A percentile compares a stretch with the other conserved stretches of the same genome.
These are phyloP conservation scores for Mormyrus iriodes DNA, from an alignment of 2,113 vertebrate species.

Conservation along the genomic window DNA sequence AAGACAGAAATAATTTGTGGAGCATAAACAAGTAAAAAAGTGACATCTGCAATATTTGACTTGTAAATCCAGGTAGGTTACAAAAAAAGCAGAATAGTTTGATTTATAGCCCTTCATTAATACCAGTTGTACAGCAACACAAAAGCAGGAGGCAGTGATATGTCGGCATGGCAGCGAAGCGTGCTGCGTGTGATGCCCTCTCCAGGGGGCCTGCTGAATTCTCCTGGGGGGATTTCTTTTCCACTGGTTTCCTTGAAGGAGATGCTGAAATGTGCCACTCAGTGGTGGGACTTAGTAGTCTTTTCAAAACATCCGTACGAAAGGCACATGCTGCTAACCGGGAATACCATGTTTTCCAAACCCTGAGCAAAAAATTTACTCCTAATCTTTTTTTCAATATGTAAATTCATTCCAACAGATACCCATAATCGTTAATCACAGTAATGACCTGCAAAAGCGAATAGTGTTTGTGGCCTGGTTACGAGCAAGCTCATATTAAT, in stretches of 20 bases:
- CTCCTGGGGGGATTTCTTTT: background rate
- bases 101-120: conserved; percentile 25
- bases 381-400: conserved; percentile 10
- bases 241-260: conserved; percentile 1
- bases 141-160: background rate
- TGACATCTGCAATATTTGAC: conserved; percentile 1
- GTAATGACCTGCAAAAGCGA: conserved; percentile 23
- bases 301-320: background rate
- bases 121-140: background rate
- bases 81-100: background rate
- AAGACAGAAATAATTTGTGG: background rate
- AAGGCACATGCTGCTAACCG: background rate
- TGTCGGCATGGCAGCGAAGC: background rate
- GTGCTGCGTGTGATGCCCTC: too few relatives aligned
- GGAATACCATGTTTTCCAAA: background rate
- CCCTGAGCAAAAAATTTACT: background rate
- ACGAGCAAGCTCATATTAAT: conserved; percentile 18
- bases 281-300: background rate
- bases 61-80: background rate
- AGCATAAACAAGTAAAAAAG: conserved; percentile 13
- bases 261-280: background rate
- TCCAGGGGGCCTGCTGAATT: background rate
- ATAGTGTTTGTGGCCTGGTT: conserved; percentile 17
- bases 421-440: conserved; percentile 22
- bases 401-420: conserved; percentile 5